Conservation (phyloP, 2,113 vertebrate species). For the Paradoxurus hermaphroditus region DNA sequence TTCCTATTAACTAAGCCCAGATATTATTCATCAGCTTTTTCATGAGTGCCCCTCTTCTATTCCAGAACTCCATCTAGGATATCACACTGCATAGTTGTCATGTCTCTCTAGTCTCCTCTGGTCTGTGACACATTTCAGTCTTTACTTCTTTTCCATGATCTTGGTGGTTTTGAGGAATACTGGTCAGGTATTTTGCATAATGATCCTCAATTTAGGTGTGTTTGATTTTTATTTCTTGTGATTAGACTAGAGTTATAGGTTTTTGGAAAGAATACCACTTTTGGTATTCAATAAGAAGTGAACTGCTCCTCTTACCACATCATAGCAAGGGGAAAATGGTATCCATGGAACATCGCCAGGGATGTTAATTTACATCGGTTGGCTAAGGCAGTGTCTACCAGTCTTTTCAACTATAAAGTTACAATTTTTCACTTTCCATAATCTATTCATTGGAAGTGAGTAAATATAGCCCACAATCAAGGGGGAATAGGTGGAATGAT, state of each 20-base stretch:
- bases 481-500: neutral
- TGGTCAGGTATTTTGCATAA: neutral
- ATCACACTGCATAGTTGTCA: neutral
- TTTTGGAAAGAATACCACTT: neutral
- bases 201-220: neutral
- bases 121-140: neutral
- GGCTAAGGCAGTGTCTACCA: neutral
- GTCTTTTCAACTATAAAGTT: neutral
- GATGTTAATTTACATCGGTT: neutral
- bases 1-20: neutral
- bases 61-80: neutral
- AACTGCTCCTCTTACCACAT: neutral
- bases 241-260: neutral
- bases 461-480: neutral
- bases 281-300: neutral
- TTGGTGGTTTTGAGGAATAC: neutral
- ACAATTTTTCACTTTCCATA: neutral
- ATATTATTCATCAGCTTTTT: neutral
- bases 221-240: neutral
- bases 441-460: neutral
- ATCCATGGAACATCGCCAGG: neutral
- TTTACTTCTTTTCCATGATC: neutral
- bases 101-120: neutral
- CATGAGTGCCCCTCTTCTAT: neutral
- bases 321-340: neutral